These are phyloP conservation scores for Xiphophorus maculatus DNA, from an alignment of 2,113 vertebrate genomes.

Conservation along the genomic window DNA sequence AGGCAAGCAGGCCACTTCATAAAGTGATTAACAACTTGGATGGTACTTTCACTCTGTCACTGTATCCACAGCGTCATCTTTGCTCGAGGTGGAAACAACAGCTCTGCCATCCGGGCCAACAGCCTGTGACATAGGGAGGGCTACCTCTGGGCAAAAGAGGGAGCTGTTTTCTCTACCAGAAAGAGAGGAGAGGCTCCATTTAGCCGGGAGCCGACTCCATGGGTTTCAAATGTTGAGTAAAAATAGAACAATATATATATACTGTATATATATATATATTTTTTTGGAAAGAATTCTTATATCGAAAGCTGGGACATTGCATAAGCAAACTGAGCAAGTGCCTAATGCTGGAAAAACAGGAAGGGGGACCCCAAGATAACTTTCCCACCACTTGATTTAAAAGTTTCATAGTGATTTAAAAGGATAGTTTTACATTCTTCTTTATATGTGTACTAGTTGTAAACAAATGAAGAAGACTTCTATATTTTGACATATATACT, in stretches of 20 bases:
- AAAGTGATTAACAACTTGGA: conserved; percentile 77
- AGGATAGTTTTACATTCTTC: background rate
- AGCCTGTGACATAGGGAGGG: conserved; percentile 41
- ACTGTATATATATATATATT: too few relatives aligned
- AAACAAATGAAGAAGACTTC: background rate
- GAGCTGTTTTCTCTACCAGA: conserved; percentile 38
- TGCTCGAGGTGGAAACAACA: conserved; percentile 59
- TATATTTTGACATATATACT: too few relatives aligned
- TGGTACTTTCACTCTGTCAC: conserved; percentile 71
- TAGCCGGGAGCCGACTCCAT: background rate
- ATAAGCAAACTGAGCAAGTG: too few relatives aligned
- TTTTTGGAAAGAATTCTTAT: background rate
- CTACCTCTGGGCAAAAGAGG: conserved; percentile 22
- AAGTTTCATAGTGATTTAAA: background rate
- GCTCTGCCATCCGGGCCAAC: conserved; percentile 41
- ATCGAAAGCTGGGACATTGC: background rate
- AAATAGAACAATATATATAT: background rate
- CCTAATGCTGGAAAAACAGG: too few relatives aligned
- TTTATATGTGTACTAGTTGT: background rate
- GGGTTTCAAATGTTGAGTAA: background rate
- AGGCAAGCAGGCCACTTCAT: conserved; percentile 47
- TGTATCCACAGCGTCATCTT: conserved; percentile 68
- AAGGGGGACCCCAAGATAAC: background rate
- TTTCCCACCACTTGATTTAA: background rate
- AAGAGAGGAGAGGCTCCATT: conserved; percentile 8